Percentiles rank a stretch among this genome's conserved stretches.
phyloP scores from a whole-genome alignment of 2,113 vertebrate species.

The Chloebia gouldiae region DNA sequence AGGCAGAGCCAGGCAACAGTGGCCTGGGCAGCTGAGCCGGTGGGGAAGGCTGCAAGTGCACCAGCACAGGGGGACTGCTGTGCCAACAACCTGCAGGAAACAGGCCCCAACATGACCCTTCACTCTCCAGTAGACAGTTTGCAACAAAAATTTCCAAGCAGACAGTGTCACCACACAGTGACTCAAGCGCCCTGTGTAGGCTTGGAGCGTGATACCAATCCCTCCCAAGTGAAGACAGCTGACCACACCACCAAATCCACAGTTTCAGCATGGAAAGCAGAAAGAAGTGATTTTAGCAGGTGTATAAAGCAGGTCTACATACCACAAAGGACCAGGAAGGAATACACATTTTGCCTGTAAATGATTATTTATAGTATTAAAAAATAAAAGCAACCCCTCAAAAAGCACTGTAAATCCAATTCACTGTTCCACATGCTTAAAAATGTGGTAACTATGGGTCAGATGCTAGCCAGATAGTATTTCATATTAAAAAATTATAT shows the following conservation, averaged over 20 bases:
- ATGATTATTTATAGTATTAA: neutral
- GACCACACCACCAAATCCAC: neutral
- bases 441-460: neutral
- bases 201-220: neutral
- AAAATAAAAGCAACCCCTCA: neutral
- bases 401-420: neutral
- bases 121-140: neutral
- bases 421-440: neutral
- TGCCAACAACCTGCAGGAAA: neutral
- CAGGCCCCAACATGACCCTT: neutral
- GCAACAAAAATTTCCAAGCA: neutral
- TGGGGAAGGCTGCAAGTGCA: neutral
- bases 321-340: neutral
- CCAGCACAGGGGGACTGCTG: neutral
- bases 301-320: neutral
- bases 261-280: neutral
- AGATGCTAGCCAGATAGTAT: neutral
- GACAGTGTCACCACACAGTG: neutral
- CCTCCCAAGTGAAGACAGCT: neutral
- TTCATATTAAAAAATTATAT: neutral
- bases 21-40: accelerated
- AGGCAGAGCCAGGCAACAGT: neutral
- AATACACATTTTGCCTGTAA: neutral
- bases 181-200: neutral
- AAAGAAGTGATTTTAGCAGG: neutral